phyloP scores from a whole-genome alignment of 2,888 invertebrate species.

The Drosophila subsilvestris region DNA sequence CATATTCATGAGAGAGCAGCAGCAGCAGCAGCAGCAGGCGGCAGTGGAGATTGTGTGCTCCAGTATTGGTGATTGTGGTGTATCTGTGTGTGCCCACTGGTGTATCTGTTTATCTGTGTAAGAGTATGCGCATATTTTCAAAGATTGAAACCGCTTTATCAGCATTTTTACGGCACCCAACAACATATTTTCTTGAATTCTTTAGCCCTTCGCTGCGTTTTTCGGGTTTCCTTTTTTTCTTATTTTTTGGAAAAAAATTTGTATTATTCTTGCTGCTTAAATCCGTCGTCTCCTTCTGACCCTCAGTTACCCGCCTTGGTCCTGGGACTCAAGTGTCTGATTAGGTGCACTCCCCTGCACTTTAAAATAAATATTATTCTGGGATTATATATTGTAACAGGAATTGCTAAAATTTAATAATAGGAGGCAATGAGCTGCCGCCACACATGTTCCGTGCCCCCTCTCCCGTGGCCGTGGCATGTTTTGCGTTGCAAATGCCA shows the following conservation, averaged over 20 bases:
- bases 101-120: conserved; percentile 26
- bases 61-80: conserved; percentile 37
- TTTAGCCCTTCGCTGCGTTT: conserved; percentile 22
- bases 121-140: conserved; percentile 64
- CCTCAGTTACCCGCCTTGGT: too few species aligned
- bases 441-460: conserved; percentile 63
- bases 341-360: conserved; percentile 74
- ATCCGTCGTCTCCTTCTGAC: conserved; percentile 59
- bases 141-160: conserved; percentile 65
- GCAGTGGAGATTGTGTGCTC: not conserved
- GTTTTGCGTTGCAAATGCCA: conserved; percentile 60
- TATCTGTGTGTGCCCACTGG: conserved; percentile 15
- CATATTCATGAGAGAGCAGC: conserved; percentile 73
- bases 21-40: conserved; percentile 12
- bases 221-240: conserved; percentile 37
- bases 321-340: conserved; percentile 70
- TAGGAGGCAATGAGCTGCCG: conserved; percentile 55
- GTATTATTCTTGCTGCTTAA: conserved; percentile 81
- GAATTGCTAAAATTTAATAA: conserved; percentile 69
- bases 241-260: conserved; percentile 51
- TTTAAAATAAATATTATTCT: conserved; percentile 81
- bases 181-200: conserved; percentile 62
- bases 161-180: conserved; percentile 73
- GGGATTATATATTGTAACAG: conserved; percentile 61
- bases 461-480: conserved; percentile 26